Evolutionary conservation across 2,888 invertebrate species (phyloP).

Genomic region (Dryococelus australis): DNA sequence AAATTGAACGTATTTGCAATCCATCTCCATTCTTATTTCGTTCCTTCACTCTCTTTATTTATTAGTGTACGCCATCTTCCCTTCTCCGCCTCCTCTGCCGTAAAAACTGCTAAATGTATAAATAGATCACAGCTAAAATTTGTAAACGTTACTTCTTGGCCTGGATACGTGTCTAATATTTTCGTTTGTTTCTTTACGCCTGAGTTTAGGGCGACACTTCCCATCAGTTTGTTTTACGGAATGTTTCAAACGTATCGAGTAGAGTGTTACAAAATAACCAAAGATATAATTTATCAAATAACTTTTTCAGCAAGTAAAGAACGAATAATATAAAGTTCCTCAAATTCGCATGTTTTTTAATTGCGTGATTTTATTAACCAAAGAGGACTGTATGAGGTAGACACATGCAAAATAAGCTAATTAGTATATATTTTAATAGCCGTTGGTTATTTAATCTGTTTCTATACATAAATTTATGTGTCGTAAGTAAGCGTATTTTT

Average conservation of each 20-base stretch:
- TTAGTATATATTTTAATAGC: too few relatives aligned
- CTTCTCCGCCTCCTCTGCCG: neutral
- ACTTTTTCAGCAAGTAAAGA: too few relatives aligned
- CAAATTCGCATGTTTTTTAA: too few relatives aligned
- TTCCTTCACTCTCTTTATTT: neutral
- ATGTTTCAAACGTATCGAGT: neutral
- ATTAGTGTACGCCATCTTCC: neutral
- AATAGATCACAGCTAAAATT: neutral
- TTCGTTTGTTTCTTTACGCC: neutral
- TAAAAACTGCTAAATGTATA: neutral
- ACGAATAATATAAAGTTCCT: too few relatives aligned
- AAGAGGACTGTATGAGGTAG: too few relatives aligned
- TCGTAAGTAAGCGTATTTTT: too few relatives aligned
- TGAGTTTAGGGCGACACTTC: neutral
- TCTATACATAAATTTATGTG: too few relatives aligned
- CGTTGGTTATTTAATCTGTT: too few relatives aligned
- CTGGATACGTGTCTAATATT: neutral
- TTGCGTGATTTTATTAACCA: too few relatives aligned
- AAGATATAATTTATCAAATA: too few relatives aligned
- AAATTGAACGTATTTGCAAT: neutral
- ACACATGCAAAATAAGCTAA: too few relatives aligned
- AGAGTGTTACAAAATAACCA: too few relatives aligned
- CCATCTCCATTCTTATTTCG: neutral
- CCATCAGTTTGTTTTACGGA: neutral
- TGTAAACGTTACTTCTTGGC: neutral